Base-by-base conservation (phyloP, 2,797 vertebrate genomes). In the Gastrophryne carolinensis region DNA sequence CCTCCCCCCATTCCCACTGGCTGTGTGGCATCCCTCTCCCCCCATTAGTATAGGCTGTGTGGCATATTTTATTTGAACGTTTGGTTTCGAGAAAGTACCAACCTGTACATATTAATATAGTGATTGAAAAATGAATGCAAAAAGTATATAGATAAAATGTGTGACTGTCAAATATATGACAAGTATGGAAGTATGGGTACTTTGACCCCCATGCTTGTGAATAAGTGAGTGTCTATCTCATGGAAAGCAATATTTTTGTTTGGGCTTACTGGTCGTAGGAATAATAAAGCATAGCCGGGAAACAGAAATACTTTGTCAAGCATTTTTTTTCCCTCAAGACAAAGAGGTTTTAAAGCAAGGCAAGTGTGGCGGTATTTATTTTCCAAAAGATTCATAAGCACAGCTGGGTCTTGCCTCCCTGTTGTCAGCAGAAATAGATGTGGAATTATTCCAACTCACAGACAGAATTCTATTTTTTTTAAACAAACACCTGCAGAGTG, bases 381-480 rank as follows among this genome's bases (percentile, higher is more conserved):
- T 63, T 79, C 58, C 81, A 73, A 66, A 26, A 70, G 60, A 61
- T 54, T 73, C 63, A 69, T 71, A 49, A 76, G 41, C 69, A 32
- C 52, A 68, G 73, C 79, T 76, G 62, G 63, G 54, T n/a, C 34
- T 35, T 61, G 65, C 30, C 24, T 56, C 5, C 13, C 41, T 52
- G 68, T 70, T 29, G 32, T 77, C 63, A 81, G 63, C 34, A 78
- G 26, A 80, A 52, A 75, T 53, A n/a, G 27, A 61, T 30, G 52
- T 44, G 10, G 13, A 75, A 75, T 29, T 41, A 71, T 76, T 80
- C 54, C 63, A 81, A 19, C 54, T 72, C 80, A 34, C 80, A 74
- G 41, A 57, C 72, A 32, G 23, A 15, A 67, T 79, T 67, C 75
- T 65, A 61, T 24, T 73, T n/a, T 65, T 27, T 9, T 69, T 58